Evolutionary conservation across 2,113 vertebrate species (phyloP), one percentile per base, ranked within the genome.

Genomic region (Azemiops feae): DNA sequence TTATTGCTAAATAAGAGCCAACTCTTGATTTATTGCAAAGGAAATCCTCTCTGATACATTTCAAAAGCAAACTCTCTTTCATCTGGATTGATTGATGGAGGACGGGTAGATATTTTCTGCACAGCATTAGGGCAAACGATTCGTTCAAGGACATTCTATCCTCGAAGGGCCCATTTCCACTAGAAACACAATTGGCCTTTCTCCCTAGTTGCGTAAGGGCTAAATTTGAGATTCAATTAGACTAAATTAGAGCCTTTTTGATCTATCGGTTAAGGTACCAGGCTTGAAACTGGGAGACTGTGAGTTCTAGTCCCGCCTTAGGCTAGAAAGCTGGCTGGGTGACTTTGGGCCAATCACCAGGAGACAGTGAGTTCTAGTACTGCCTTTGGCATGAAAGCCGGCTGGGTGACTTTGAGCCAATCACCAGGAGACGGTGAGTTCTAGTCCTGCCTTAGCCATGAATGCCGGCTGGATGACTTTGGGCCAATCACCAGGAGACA

Each of bases 371-470:
- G 22, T 25, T 25, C 6, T 57, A 25, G 57, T 58, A 0, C 57
- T 2, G 23, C 23, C 0, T 58, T 58, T 3, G 23, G 0, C 0
- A 7, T 23, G 23, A 58, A 58, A 58, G 57, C 22, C 2, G 0
- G 2, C 57, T 58, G 7, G 55, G 5, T 22, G 55, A 57, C 20
- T 7, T 57, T 7, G 20, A 22, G 55, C 55, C 22, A 57, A 58
- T 60, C 2, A 60, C 25, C 23, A 27, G 25, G 57, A 27, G 25
- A 27, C 0, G 0, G 9, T 1, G 25, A 60, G 9, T 27, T 60
- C 3, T 60, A 60, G 58, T 27, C 9, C 9, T 0, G 0, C 25
- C 0, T 60, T 60, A 60, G 25, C 0, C 3, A 1, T 1, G 25
- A 30, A 60, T 27, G 9, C 25, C 0, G 0, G 1, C 9, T 60